Conservation (phyloP, 2,797 vertebrate genomes). For the Fratercula arctica region DNA sequence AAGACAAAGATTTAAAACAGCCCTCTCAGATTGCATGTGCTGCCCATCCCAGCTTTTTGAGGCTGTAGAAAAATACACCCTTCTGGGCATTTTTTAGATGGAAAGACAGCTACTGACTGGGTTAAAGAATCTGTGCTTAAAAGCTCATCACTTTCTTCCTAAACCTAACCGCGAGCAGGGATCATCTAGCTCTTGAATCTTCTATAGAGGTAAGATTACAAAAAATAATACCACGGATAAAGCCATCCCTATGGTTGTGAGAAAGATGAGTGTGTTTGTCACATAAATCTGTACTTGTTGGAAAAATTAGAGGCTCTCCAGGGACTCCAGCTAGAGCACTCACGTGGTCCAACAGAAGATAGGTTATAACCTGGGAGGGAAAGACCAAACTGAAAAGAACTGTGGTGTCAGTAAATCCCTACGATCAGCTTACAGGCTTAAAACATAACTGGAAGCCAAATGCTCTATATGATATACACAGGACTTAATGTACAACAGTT, state of each 20-base stretch:
- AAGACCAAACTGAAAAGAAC: background rate
- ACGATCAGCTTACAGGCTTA: constrained; percentile 18
- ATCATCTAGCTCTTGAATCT: constrained; percentile 33
- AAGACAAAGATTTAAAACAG: constrained; percentile 49
- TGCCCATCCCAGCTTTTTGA: constrained; percentile 31
- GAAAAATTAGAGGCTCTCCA: constrained; percentile 10
- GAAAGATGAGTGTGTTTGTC: constrained; percentile 40
- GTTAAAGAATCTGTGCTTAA: background rate
- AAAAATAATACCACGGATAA: background rate
- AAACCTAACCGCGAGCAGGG: background rate
- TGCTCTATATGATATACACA: background rate
- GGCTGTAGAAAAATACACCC: background rate
- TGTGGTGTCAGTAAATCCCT: background rate
- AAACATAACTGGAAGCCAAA: background rate
- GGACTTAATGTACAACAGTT: background rate
- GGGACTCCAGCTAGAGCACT: constrained; percentile 13
- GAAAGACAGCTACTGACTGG: background rate
- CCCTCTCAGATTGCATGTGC: constrained; percentile 10
- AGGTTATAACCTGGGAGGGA: constrained; percentile 14
- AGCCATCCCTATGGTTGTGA: constrained; percentile 8
- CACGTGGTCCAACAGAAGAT: background rate
- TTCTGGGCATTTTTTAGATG: constrained; percentile 40
- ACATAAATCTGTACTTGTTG: background rate
- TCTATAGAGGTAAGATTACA: constrained; percentile 14
- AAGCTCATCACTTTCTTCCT: constrained; percentile 18